Evolutionary conservation across 2,888 invertebrate genomes (phyloP), one percentile per base, ranked within the genome.

Genomic region (Capitulum mitella): DNA sequence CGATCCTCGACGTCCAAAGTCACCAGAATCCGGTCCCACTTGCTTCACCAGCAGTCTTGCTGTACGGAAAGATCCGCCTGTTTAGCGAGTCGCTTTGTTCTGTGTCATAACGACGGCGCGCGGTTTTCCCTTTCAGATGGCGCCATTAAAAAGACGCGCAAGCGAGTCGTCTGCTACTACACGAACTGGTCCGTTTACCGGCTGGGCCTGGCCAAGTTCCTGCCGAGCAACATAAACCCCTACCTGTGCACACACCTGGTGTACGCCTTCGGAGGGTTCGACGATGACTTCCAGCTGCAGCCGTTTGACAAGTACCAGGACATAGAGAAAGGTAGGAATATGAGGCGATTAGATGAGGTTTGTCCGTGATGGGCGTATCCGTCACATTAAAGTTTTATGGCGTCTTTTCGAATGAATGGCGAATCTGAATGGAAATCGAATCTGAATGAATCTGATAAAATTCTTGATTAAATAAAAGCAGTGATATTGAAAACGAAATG

Each of bases 301-400:
- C 95, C 95, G 0, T 96, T 95, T 85, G 96, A 97, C 87, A 95
- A 95, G 85, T 96, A 96, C 85, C 96, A 96, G 87, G 96, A 97
- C 85, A 92, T 96, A 84, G 96, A 96, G 85, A 95, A 96, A 90
- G 95, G 95, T 94, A 34, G 34, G 64, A 6, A 16, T 51, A 8
- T 3, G 19, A 3, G 19, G 22, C 46, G 6, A 19, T 19, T 22
- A 51, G 51, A 8, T 8, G 46, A 12, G 14, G 46, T 46, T 12
- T 46, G 46, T 12, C 46, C 46, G 46, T n/a, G n/a, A n/a, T n/a
- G n/a, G n/a, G n/a, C n/a, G n/a, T n/a, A n/a, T 14, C 46, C 10
- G 46, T 46, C 8, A 14, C 14, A 46, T 46, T 8, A 46, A 46
- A 46, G 10, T 8, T 12, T 46, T 46, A 12, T 12, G 10, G 46